Conservation (phyloP, 2,797 vertebrate genomes). For the Phrynocephalus vlangalii region DNA sequence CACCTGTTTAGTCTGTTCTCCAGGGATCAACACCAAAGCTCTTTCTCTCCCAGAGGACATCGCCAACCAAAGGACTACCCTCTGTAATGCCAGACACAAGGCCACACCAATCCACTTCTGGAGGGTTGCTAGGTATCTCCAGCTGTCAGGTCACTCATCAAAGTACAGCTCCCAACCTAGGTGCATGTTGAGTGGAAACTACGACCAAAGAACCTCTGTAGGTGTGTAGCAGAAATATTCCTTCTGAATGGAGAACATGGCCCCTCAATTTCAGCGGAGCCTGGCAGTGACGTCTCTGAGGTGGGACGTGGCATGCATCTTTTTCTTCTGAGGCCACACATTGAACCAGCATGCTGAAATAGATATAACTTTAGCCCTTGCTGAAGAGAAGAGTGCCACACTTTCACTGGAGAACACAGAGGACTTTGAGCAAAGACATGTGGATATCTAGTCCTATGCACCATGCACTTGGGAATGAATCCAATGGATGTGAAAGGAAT, state of each 20-base stretch:
- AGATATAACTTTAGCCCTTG: not conserved
- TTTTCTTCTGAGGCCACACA: not conserved
- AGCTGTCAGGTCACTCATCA: not conserved
- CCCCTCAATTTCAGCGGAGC: not conserved
- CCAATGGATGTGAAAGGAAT: not conserved
- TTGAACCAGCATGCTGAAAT: not conserved
- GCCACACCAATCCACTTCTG: too few species aligned
- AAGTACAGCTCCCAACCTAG: not conserved
- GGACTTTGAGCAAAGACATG: not conserved
- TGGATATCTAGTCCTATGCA: not conserved
- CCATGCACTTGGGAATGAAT: not conserved
- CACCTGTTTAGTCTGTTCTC: not conserved
- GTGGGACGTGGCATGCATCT: not conserved
- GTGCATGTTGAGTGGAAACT: not conserved
- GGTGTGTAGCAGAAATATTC: not conserved
- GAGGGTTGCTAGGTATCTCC: not conserved
- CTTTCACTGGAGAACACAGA: too few species aligned
- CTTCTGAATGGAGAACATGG: not conserved
- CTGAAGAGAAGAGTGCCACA: not conserved
- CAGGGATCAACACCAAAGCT: not conserved
- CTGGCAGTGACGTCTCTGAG: not conserved
- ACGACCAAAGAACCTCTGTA: not conserved
- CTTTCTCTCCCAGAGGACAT: not conserved
- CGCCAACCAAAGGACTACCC: not conserved
- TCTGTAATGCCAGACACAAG: not conserved